A percentile compares a stretch with the other conserved stretches of the same genome.
Evolutionary conservation across 2,113 vertebrate species (phyloP).

Genomic region (Lampris megalopsis): DNA sequence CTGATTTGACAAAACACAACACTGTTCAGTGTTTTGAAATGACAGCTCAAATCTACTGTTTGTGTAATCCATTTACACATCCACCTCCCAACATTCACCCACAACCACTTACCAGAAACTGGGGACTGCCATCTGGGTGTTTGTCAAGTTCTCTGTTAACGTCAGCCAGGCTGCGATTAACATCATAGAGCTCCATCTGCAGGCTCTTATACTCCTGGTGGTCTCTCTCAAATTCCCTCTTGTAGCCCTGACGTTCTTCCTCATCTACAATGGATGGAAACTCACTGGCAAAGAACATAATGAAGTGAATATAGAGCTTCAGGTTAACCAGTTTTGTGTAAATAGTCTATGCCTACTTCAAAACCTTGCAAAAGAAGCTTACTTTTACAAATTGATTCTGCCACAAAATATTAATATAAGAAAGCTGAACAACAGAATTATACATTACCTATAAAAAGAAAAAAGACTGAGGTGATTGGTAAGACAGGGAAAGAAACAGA

Average conservation of each 20-base stretch:
- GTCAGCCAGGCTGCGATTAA: conserved; percentile 79
- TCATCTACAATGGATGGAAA: conserved; percentile 81
- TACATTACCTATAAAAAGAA: no score
- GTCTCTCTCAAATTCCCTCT: conserved; percentile 84
- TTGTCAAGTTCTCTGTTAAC: conserved; percentile 81
- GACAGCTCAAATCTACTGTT: not conserved
- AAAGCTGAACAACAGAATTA: no score
- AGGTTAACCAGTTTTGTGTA: not conserved
- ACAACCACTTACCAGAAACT: conserved; percentile 81
- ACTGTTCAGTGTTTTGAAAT: not conserved
- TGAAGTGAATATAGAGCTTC: not conserved
- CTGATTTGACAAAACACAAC: conserved; percentile 59
- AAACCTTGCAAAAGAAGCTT: no score
- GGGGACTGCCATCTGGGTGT: conserved; percentile 79
- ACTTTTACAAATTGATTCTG: no score
- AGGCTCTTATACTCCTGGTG: conserved; percentile 85
- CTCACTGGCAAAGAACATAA: conserved; percentile 64
- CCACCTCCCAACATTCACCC: not conserved
- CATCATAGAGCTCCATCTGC: conserved; percentile 84
- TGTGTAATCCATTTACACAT: not conserved
- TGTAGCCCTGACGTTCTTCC: conserved; percentile 81
- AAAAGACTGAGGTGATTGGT: no score
- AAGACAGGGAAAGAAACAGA: no score
- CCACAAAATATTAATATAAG: no score
- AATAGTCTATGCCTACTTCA: no score